phyloP scores from a whole-genome alignment of 2,113 vertebrate genomes.

The Crotalus tigris region DNA sequence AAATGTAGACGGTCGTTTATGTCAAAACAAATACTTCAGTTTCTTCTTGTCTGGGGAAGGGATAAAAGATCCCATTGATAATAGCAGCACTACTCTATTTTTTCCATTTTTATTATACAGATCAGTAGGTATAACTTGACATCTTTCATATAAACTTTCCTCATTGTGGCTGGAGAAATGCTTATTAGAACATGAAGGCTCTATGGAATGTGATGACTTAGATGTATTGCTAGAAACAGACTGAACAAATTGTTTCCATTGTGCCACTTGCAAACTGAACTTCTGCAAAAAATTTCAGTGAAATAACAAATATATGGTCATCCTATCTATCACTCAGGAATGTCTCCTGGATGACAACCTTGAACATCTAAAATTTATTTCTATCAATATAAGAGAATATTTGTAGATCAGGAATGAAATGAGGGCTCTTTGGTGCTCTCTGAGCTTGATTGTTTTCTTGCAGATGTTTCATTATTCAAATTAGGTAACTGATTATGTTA shows the following conservation, averaged over 20 bases:
- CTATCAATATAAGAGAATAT: not conserved
- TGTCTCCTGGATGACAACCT: not conserved
- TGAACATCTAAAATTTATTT: not conserved
- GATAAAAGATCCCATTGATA: slow-evolving; percentile 49
- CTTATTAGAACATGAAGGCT: slow-evolving; percentile 69
- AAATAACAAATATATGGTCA: slow-evolving; percentile 50
- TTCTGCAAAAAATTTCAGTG: slow-evolving; percentile 50
- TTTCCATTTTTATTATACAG: slow-evolving; percentile 66
- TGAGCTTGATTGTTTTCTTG: no score
- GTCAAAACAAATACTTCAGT: slow-evolving; percentile 59
- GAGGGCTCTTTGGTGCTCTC: no score
- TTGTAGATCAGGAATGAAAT: not conserved
- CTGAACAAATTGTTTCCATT: slow-evolving; percentile 56
- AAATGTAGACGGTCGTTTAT: slow-evolving; percentile 56
- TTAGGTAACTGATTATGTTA: no score
- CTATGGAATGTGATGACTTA: slow-evolving; percentile 70
- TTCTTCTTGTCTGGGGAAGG: slow-evolving; percentile 61
- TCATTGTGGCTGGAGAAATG: slow-evolving; percentile 67
- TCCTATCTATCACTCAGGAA: slow-evolving; percentile 36
- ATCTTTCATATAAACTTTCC: slow-evolving; percentile 72
- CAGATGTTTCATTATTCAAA: no score
- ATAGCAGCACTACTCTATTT: slow-evolving; percentile 62
- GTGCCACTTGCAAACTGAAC: slow-evolving; percentile 62
- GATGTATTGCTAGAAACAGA: slow-evolving; percentile 47
- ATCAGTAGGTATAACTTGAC: slow-evolving; percentile 65